Evolutionary conservation across 2,797 vertebrate genomes (phyloP).

Genomic region (Scarus forsteni): DNA sequence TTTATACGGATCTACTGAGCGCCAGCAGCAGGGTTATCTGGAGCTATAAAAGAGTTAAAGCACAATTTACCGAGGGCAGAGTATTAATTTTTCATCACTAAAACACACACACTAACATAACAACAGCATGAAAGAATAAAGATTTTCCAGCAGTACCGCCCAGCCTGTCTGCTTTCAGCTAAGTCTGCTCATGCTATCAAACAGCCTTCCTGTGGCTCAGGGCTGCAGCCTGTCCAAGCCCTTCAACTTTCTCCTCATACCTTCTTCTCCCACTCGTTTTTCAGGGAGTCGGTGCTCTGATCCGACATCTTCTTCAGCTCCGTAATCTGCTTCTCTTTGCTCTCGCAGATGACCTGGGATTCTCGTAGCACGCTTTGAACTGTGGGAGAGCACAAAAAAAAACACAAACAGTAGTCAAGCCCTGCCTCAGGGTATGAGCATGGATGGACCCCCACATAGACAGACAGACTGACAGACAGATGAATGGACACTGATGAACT

Average conservation of each 20-base stretch:
- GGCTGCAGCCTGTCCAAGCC: slow-evolving; percentile 54
- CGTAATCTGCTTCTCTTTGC: slow-evolving; percentile 93
- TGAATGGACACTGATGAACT: slow-evolving; percentile 22
- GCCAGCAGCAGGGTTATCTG: slow-evolving; percentile 28
- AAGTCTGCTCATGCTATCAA: slow-evolving; percentile 57
- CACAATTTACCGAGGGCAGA: slow-evolving; percentile 53
- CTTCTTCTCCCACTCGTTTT: slow-evolving; percentile 96
- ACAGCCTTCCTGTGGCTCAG: slow-evolving; percentile 55
- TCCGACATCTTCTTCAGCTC: slow-evolving; percentile 95
- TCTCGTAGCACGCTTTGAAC: slow-evolving; percentile 94
- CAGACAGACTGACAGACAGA: slow-evolving; percentile 5
- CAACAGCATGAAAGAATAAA: slow-evolving; percentile 52
- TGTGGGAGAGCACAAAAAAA: slow-evolving; percentile 69
- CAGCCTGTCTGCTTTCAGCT: slow-evolving; percentile 44
- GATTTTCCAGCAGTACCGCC: slow-evolving; percentile 30
- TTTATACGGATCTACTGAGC: slow-evolving; percentile 53
- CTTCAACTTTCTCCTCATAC: slow-evolving; percentile 80
- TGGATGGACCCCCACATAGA: slow-evolving; percentile 30
- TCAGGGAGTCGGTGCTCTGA: slow-evolving; percentile 89
- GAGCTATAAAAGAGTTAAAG: slow-evolving; percentile 44
- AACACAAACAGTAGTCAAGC: slow-evolving; percentile 53
- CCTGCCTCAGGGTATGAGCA: slow-evolving; percentile 51
- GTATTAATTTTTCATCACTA: slow-evolving; percentile 56
- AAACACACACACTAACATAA: slow-evolving; percentile 41
- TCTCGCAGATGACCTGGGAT: slow-evolving; percentile 91